Percentiles rank a stretch among this genome's conserved stretches.
Evolutionary conservation across 2,888 invertebrate species (phyloP).

Genomic region (Byasa hedistus): DNA sequence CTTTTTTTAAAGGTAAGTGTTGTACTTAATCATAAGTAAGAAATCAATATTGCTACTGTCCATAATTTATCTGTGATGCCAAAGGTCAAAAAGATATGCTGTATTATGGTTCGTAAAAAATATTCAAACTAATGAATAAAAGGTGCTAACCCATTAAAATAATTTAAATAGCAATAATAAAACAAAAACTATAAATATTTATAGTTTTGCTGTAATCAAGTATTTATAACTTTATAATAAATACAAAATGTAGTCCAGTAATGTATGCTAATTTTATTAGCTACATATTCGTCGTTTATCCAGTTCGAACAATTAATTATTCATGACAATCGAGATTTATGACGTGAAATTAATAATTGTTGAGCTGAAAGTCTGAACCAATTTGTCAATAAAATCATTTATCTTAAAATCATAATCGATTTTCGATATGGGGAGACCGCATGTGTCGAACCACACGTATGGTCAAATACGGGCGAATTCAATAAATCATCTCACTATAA

Average conservation of each 20-base stretch:
- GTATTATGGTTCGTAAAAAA: too few relatives aligned
- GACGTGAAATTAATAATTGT: constrained; percentile 29
- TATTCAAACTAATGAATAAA: too few relatives aligned
- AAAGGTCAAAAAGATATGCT: too few relatives aligned
- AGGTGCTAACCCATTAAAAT: not conserved
- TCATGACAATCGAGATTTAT: constrained; percentile 29
- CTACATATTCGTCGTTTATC: constrained; percentile 20
- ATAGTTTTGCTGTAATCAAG: not conserved
- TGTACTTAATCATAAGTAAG: not conserved
- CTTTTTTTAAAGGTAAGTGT: not conserved
- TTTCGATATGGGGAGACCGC: constrained; percentile 7
- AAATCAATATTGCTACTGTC: not conserved
- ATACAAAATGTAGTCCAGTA: constrained; percentile 2
- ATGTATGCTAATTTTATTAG: constrained; percentile 28
- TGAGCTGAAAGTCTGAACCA: constrained; percentile 23
- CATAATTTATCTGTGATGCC: too few relatives aligned
- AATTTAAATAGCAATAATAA: not conserved
- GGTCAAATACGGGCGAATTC: not conserved
- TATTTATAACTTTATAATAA: constrained; percentile 2
- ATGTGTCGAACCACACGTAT: not conserved
- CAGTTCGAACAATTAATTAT: constrained; percentile 29
- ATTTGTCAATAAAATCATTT: constrained; percentile 24
- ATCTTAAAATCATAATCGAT: constrained; percentile 12
- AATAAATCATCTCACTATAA: too few relatives aligned
- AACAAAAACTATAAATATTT: not conserved